Conservation (phyloP, 2,797 vertebrate species). For the Pseudotriccus pelzelni region DNA sequence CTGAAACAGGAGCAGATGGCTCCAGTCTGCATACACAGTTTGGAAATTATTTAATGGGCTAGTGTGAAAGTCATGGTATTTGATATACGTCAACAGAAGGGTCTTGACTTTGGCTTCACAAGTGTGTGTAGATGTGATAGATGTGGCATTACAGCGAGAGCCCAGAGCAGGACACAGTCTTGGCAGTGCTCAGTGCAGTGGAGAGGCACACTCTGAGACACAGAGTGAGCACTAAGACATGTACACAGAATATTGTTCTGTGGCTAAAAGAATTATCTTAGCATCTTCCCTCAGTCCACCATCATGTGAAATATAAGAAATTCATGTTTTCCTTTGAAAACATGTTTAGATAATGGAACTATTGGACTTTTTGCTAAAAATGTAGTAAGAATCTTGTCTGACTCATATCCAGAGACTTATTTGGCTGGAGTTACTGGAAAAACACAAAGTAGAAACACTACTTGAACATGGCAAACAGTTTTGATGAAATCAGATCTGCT, state of each 20-base stretch:
- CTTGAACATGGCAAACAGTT: neutral
- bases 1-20: neutral
- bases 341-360: neutral
- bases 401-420: neutral
- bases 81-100: neutral
- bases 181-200: fast-evolving
- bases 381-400: neutral
- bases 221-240: fast-evolving
- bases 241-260: fast-evolving
- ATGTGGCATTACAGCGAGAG: neutral
- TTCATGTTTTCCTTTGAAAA: neutral
- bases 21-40: neutral
- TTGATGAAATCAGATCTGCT: neutral
- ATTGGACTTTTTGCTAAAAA: neutral
- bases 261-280: neutral
- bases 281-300: neutral
- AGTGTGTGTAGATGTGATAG: neutral
- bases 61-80: neutral
- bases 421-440: neutral
- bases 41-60: neutral
- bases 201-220: neutral
- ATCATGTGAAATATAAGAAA: neutral
- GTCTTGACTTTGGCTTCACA: neutral
- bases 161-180: neutral
- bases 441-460: neutral